Percentiles rank a stretch among this genome's conserved stretches.
These are phyloP conservation scores for Oscheius sp. DNA, from an alignment of 2,888 invertebrate species.

Conservation along the genomic window DNA sequence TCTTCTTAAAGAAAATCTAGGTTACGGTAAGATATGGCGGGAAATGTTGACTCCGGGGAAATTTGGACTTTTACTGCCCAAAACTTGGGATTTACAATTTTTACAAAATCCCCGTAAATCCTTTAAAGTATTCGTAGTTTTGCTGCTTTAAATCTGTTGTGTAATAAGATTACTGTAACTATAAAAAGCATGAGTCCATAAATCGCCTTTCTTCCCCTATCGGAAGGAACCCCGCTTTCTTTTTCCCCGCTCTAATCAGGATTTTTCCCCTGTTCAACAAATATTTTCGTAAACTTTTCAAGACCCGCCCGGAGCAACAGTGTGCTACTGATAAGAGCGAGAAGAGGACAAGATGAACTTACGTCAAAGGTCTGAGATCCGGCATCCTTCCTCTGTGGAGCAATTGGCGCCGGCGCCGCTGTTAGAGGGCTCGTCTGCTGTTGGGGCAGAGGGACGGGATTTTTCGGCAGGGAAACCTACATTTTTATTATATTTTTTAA, in stretches of 20 bases:
- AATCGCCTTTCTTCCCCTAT: slow-evolving; percentile 1
- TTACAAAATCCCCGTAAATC: too few species aligned
- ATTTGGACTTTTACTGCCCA: too few species aligned
- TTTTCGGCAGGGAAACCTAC: slow-evolving; percentile 10
- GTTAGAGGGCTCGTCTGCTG: slow-evolving; percentile 28
- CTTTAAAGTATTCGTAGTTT: too few species aligned
- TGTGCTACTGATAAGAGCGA: too few species aligned
- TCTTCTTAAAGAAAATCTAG: too few species aligned
- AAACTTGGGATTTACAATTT: too few species aligned
- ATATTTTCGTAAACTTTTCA: not conserved
- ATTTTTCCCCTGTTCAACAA: not conserved
- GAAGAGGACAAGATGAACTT: slow-evolving; percentile 3
- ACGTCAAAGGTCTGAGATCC: slow-evolving; percentile 35
- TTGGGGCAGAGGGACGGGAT: not conserved
- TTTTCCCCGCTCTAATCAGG: not conserved
- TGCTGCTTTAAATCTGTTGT: too few species aligned
- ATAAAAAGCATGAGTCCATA: not conserved
- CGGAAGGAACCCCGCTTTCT: slow-evolving; percentile 1
- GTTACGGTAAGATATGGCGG: too few species aligned
- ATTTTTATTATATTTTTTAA: not conserved
- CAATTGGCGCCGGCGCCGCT: slow-evolving; percentile 7
- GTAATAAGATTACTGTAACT: too few species aligned
- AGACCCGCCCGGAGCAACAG: too few species aligned
- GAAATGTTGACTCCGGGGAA: too few species aligned
- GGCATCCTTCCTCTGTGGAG: slow-evolving; percentile 31